phyloP scores from a whole-genome alignment of 2,888 invertebrate species.

The Cephus pygmeus region DNA sequence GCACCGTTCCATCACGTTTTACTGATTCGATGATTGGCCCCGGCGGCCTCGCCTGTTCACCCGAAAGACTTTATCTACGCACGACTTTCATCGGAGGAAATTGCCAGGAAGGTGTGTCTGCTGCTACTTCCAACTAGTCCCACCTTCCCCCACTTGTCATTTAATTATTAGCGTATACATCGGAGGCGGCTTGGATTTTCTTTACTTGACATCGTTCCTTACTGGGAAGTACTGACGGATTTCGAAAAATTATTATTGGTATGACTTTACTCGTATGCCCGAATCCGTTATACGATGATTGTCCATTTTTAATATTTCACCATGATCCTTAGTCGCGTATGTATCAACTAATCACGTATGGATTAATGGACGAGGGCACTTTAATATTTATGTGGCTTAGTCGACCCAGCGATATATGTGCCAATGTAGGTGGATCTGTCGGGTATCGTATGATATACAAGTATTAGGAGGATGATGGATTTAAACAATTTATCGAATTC shows the following conservation, averaged over 20 bases:
- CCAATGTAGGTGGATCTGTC: neutral
- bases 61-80: slow-evolving; percentile 8
- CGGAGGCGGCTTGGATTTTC: neutral
- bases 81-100: slow-evolving; percentile 8
- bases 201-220: neutral
- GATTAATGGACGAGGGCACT: neutral
- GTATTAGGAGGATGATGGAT: neutral
- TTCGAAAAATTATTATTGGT: neutral
- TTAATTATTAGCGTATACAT: neutral
- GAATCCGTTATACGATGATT: neutral
- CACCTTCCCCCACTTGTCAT: neutral
- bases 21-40: slow-evolving; percentile 45
- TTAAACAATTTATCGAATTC: neutral
- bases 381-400: neutral
- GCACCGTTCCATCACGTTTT: slow-evolving; percentile 41
- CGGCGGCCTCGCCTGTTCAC: slow-evolving; percentile 4
- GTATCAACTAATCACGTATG: neutral
- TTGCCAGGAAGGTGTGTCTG: slow-evolving; percentile 11
- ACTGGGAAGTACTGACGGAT: neutral
- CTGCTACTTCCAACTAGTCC: slow-evolving; percentile 1
- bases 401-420: neutral
- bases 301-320: neutral
- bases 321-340: neutral
- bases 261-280: neutral
- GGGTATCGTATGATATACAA: neutral